These are phyloP conservation scores for Butorides virescens DNA, from an alignment of 2,113 vertebrate species.

Conservation along the genomic window DNA sequence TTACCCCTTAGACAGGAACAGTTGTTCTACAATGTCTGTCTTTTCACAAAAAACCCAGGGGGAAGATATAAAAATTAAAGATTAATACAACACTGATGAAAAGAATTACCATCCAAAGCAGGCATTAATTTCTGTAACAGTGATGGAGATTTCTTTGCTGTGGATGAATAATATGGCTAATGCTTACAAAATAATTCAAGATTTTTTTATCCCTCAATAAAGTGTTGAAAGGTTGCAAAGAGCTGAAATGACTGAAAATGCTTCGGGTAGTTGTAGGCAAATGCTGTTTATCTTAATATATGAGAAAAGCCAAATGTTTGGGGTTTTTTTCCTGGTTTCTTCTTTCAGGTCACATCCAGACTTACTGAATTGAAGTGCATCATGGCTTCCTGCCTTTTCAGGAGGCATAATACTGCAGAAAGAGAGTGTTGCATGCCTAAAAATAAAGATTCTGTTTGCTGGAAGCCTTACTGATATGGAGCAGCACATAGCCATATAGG, in stretches of 20 bases:
- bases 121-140: background rate
- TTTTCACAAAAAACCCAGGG: background rate
- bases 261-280: background rate
- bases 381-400: slow-evolving; percentile 24
- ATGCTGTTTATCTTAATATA: slow-evolving; percentile 19
- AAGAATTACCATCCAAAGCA: background rate
- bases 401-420: background rate
- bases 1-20: background rate
- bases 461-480: background rate
- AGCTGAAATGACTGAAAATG: slow-evolving; percentile 8
- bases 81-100: background rate
- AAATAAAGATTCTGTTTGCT: background rate
- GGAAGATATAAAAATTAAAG: background rate
- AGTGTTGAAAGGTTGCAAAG: background rate
- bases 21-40: background rate
- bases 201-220: background rate
- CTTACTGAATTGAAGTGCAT: background rate
- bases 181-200: background rate
- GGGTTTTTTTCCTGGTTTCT: slow-evolving; percentile 16
- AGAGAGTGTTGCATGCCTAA: background rate
- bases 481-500: background rate
- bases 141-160: background rate
- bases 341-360: slow-evolving; percentile 19
- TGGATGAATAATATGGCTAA: slow-evolving; percentile 6
- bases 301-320: slow-evolving; percentile 22